Percentiles rank a stretch among this genome's conserved stretches.
phyloP scores from a whole-genome alignment of 2,888 invertebrate genomes.

The Hesperia comma region DNA sequence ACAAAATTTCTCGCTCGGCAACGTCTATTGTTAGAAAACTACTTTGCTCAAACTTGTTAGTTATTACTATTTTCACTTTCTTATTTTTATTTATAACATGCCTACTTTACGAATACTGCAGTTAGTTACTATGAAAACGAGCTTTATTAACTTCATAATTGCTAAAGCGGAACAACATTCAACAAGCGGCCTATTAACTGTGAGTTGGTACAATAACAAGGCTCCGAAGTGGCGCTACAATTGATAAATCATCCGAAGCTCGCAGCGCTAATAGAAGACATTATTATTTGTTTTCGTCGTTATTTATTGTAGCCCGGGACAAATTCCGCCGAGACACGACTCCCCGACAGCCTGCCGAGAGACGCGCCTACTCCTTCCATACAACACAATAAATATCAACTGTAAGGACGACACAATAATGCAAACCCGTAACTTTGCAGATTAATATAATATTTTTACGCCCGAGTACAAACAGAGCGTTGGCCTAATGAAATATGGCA shows the following conservation, averaged over 20 bases:
- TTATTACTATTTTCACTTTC: conserved; percentile 1
- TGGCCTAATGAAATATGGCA: conserved; percentile 79
- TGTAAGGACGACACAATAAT: conserved; percentile 68
- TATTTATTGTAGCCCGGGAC: conserved; percentile 48
- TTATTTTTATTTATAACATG: not conserved
- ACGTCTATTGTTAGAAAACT: conserved; percentile 18
- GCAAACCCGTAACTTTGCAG: conserved; percentile 68
- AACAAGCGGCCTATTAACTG: conserved; percentile 17
- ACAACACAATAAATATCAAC: conserved; percentile 66
- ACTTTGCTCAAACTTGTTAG: not conserved
- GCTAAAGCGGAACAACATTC: not conserved
- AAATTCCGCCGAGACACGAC: conserved; percentile 59
- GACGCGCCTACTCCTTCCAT: conserved; percentile 59
- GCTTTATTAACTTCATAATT: not conserved
- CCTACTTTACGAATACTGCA: not conserved
- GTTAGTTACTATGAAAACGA: not conserved
- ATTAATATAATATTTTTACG: conserved; percentile 79
- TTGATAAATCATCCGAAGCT: conserved; percentile 40
- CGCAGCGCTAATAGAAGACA: conserved; percentile 41
- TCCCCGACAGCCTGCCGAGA: conserved; percentile 48
- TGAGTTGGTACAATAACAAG: conserved; percentile 34
- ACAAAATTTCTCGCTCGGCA: conserved; percentile 32
- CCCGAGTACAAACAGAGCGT: conserved; percentile 67
- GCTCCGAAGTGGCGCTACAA: conserved; percentile 24
- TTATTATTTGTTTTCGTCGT: conserved; percentile 44